phyloP scores from a whole-genome alignment of 1,140 invertebrate genomes.

The Wasmannia auropunctata region DNA sequence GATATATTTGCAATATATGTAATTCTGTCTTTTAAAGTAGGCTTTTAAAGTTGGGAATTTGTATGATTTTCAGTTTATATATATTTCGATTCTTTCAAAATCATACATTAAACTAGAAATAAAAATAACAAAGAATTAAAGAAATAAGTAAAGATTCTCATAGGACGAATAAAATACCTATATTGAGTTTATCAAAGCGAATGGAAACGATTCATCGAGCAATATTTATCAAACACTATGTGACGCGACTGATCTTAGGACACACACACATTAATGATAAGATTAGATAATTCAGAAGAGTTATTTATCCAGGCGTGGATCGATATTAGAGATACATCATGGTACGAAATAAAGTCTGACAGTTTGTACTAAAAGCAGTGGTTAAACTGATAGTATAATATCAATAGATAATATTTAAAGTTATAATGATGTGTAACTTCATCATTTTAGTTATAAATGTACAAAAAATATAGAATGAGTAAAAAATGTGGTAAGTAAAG shows the following conservation, averaged over 20 bases:
- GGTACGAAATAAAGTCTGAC: background rate
- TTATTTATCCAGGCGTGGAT: slow-evolving; percentile 62
- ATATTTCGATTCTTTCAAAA: background rate
- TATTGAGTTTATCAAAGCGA: background rate
- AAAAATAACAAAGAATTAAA: background rate
- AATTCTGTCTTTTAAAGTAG: background rate
- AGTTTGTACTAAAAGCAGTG: background rate
- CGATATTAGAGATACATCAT: slow-evolving; percentile 50
- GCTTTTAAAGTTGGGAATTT: background rate
- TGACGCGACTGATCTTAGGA: background rate
- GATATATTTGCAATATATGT: background rate
- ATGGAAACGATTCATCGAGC: background rate
- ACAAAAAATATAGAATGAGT: background rate
- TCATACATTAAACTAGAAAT: background rate
- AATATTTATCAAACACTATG: background rate
- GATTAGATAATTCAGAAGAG: slow-evolving; percentile 69
- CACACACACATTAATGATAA: slow-evolving; percentile 53
- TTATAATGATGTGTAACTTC: background rate
- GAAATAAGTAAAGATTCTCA: background rate
- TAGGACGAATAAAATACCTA: background rate
- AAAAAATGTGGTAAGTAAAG: background rate
- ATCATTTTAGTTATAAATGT: background rate
- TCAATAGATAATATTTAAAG: background rate
- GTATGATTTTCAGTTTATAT: background rate
- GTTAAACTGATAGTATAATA: background rate